Percentiles rank a stretch among this genome's conserved stretches.
Conservation (phyloP, 2,113 vertebrate genomes). For the Ceuthmochares aereus region DNA sequence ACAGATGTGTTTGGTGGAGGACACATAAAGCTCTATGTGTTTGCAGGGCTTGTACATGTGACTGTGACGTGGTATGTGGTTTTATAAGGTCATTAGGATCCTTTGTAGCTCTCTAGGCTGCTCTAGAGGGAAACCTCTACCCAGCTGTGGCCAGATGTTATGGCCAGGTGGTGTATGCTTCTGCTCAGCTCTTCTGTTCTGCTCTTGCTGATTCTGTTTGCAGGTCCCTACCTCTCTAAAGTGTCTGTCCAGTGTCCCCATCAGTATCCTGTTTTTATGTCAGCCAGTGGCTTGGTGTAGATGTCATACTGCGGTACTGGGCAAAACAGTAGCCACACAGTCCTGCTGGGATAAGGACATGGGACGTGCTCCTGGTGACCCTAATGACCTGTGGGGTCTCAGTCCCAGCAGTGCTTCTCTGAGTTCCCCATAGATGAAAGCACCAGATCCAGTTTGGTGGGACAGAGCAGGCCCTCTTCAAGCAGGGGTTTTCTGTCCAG, state of each 20-base stretch:
- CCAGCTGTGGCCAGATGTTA: background rate
- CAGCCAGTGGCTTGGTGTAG: background rate
- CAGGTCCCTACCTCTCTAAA: accelerated
- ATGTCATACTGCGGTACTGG: accelerated
- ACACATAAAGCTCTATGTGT: accelerated
- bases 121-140: background rate
- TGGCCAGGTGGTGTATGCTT: background rate
- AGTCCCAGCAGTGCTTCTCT: slow-evolving; percentile 2
- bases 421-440: slow-evolving; percentile 35
- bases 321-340: background rate
- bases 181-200: background rate
- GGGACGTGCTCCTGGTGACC: background rate
- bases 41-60: background rate
- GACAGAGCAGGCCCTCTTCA: background rate
- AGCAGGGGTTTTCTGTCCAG: background rate
- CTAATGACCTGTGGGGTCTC: background rate
- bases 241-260: background rate
- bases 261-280: accelerated
- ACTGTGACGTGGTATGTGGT: background rate
- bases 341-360: background rate
- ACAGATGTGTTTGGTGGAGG: background rate
- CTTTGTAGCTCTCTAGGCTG: background rate
- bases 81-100: background rate
- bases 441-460: background rate
- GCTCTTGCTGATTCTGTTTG: background rate